These are phyloP conservation scores for Sebastes hubbsi DNA, from an alignment of 2,797 vertebrate genomes.

Conservation along the genomic window DNA sequence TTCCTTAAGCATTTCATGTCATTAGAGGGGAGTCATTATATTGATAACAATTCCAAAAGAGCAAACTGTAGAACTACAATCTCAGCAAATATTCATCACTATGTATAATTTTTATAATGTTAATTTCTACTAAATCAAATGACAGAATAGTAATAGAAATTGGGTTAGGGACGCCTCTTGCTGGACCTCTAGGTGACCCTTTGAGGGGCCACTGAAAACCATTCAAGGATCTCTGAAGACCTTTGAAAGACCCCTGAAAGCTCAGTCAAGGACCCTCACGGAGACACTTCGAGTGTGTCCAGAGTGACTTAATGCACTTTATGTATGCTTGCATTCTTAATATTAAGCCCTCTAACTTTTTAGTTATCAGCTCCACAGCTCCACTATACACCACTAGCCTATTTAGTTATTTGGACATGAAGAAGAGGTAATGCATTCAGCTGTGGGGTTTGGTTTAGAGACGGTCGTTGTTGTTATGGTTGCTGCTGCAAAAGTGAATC, in stretches of 20 bases:
- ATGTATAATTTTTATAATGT: background rate
- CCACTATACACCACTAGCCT: background rate
- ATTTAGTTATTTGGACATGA: background rate
- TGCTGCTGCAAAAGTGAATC: background rate
- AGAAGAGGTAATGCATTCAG: background rate
- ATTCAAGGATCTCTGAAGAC: background rate
- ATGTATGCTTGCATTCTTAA: background rate
- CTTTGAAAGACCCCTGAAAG: background rate
- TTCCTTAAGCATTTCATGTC: background rate
- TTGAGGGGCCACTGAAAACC: background rate
- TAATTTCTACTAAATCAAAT: background rate
- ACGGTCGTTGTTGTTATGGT: background rate
- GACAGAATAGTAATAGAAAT: background rate
- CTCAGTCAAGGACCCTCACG: background rate
- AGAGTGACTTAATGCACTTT: background rate
- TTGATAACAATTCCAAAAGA: background rate
- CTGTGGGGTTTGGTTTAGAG: background rate
- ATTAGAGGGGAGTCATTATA: background rate
- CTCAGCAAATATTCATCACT: background rate
- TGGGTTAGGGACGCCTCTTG: background rate
- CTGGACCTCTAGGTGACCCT: background rate
- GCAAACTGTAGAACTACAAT: background rate
- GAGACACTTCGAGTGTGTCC: background rate
- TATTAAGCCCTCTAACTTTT: background rate
- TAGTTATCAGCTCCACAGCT: background rate